phyloP scores from a whole-genome alignment of 2,797 vertebrate species.

The Acanthurus lineatus region DNA sequence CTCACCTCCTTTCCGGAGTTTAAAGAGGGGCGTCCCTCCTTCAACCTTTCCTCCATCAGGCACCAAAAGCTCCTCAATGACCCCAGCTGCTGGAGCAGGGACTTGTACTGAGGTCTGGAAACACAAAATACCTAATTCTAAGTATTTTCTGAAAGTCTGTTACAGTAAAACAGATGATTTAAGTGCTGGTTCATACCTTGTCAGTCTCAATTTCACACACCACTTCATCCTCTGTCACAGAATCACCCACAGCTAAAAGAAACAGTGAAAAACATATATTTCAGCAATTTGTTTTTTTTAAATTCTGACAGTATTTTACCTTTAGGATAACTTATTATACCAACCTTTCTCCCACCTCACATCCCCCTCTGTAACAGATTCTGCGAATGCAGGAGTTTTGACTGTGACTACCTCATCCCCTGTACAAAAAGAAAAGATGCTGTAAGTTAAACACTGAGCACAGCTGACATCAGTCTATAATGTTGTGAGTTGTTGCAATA shows the following conservation, averaged over 20 bases:
- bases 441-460: conserved; percentile 1
- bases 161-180: no score
- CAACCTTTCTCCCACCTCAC: conserved; percentile 99
- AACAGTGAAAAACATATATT: background rate
- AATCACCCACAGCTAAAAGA: conserved; percentile 93
- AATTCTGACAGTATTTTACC: background rate
- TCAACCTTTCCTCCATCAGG: conserved; percentile 98
- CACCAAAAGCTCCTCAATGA: conserved; percentile 96
- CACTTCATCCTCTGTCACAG: conserved; percentile 96
- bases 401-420: conserved; percentile 95
- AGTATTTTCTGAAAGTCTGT: no score
- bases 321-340: conserved; percentile 22
- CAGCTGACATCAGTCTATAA: background rate
- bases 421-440: conserved; percentile 69
- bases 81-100: conserved; percentile 93
- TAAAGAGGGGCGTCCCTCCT: conserved; percentile 96
- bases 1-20: conserved; percentile 96
- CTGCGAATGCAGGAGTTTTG: conserved; percentile 97
- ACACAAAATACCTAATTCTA: background rate
- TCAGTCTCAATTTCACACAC: conserved; percentile 99
- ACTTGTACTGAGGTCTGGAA: conserved; percentile 96
- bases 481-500: conserved; percentile 3
- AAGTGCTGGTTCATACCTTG: conserved; percentile 85
- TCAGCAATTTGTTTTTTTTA: no score
- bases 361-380: conserved; percentile 99